phyloP scores from a whole-genome alignment of 2,113 vertebrate genomes.

The Hyla sarda region DNA sequence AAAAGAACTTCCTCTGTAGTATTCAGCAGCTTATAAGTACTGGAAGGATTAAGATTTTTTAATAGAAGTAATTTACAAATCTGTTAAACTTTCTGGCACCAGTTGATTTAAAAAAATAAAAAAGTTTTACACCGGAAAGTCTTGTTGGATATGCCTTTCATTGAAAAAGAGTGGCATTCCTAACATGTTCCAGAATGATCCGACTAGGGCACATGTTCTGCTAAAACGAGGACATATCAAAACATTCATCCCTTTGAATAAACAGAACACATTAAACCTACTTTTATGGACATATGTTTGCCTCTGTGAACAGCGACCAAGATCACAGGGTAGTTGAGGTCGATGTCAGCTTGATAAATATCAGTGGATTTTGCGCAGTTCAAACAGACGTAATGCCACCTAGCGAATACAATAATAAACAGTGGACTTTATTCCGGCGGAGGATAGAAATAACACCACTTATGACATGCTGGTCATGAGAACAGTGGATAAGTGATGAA shows the following conservation, averaged over 20 bases:
- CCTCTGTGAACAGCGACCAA: constrained; percentile 6
- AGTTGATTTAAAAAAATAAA: too few relatives aligned
- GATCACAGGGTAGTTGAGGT: constrained; percentile 28
- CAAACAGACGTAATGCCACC: constrained; percentile 38
- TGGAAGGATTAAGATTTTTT: too few relatives aligned
- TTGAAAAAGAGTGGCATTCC: not conserved
- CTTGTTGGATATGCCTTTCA: not conserved
- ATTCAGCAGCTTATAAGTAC: too few relatives aligned
- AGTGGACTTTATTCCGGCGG: not conserved
- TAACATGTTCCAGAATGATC: not conserved
- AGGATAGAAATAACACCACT: constrained; percentile 34
- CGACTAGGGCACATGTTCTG: not conserved
- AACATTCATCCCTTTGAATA: constrained; percentile 20
- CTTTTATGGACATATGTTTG: constrained; percentile 38
- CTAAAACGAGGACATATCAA: not conserved
- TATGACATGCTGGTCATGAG: constrained; percentile 25
- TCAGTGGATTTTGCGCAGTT: not conserved
- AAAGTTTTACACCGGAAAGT: too few relatives aligned
- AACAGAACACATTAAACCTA: constrained; percentile 23
- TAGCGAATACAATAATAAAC: constrained; percentile 42
- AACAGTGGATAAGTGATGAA: constrained; percentile 21
- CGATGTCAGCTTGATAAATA: constrained; percentile 35
- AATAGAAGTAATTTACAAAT: too few relatives aligned
- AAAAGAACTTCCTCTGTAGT: too few relatives aligned
- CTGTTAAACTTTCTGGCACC: too few relatives aligned